Base-by-base conservation (phyloP, 2,797 vertebrate genomes). In the Salarias fasciatus region DNA sequence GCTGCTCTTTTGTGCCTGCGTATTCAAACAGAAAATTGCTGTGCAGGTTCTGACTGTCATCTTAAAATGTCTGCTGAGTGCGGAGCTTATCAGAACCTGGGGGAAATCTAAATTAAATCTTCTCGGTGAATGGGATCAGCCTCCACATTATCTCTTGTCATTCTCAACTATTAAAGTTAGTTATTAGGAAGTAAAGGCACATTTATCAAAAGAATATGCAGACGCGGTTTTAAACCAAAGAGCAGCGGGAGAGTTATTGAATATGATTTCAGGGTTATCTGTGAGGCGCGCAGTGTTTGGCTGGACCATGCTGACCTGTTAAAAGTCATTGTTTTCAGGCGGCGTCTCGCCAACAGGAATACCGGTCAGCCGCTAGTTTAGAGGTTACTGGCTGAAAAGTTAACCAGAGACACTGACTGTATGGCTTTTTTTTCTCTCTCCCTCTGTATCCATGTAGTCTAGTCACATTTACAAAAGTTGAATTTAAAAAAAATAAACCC, bases 31-130 rank as follows among this genome's bases (percentile, higher is more conserved):
- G 86, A 83, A 89, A 87, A 87, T 74, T 77, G 86, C 78, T 54
- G 53, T 56, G 64, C 68, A 61, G 83, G 59, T 82, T 80, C 55
- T 54, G 71, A 75, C 71, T 84, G 80, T 85, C 86, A 77, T 78
- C 75, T 78, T 64, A 58, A 77, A 85, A 86, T 69, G 79, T 82
- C 79, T 81, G 79, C 82, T 31, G 74, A 82, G 81, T 63, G 64
- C 64, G 12, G 8, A 68, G 83, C 85, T 87, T 85, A 90, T 90
- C 84, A 7, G 67, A 86, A 87, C 82, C 81, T 64, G 59, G 63
- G 79, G 86, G 84, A 87, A 88, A 91, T 91, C 87, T 88, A 89
- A 92, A 92, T 91, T 75, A 88, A 90, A 91, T 91, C 86, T 89
- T 82, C 59, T 72, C 40, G 12, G 60, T 75, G 81, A 90, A 88